phyloP scores from a whole-genome alignment of 1,140 invertebrate genomes.

The Drosophila fuyamai region DNA sequence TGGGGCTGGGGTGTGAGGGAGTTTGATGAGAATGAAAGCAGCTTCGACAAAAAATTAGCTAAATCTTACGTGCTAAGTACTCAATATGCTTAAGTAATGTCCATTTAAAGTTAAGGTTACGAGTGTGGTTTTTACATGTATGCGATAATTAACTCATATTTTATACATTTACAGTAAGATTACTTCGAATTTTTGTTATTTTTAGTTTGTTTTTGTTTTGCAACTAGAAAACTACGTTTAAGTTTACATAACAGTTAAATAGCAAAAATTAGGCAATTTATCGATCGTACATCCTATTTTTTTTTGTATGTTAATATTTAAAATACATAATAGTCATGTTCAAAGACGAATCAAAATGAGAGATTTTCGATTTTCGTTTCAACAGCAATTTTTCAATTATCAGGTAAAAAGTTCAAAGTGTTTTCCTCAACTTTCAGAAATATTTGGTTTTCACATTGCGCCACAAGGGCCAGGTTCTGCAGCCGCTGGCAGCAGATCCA shows the following conservation, averaged over 20 bases:
- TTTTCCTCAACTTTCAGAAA: conserved; percentile 81
- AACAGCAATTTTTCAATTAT: conserved; percentile 83
- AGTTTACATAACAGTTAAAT: conserved; percentile 72
- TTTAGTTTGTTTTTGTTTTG: conserved; percentile 40
- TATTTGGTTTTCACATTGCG: conserved; percentile 84
- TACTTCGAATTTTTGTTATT: conserved; percentile 32
- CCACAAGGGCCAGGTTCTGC: conserved; percentile 76
- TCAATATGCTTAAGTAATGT: conserved; percentile 71
- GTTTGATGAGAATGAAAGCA: conserved; percentile 50
- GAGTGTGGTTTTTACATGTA: conserved; percentile 56
- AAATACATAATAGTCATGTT: conserved; percentile 69
- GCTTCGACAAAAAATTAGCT: conserved; percentile 76
- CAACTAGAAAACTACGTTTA: conserved; percentile 63
- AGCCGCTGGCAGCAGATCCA: conserved; percentile 77
- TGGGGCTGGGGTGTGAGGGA: conserved; percentile 20
- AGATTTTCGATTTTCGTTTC: conserved; percentile 38
- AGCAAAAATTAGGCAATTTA: conserved; percentile 70
- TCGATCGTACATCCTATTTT: conserved; percentile 32
- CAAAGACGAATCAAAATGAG: conserved; percentile 57
- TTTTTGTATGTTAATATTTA: conserved; percentile 60
- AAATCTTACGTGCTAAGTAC: conserved; percentile 67
- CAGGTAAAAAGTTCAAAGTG: conserved; percentile 81
- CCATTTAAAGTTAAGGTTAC: conserved; percentile 51
- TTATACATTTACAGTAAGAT: conserved; percentile 69
- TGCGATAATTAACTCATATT: conserved; percentile 55